Conservation (phyloP, 2,113 vertebrate genomes). For the Lamprotornis superbus region DNA sequence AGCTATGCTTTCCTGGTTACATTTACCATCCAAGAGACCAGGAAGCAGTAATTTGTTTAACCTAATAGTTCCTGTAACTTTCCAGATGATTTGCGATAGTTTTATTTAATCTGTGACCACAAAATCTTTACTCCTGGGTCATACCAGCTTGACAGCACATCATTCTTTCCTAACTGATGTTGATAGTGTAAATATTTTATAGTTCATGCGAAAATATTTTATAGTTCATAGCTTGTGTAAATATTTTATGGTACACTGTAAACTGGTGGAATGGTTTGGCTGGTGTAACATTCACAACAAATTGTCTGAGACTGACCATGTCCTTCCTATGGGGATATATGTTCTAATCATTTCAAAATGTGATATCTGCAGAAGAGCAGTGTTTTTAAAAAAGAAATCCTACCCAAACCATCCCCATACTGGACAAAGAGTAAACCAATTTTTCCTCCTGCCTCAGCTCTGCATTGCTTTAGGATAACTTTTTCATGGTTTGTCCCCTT, state of each 20-base stretch:
- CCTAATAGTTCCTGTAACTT: slow-evolving; percentile 54
- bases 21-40: slow-evolving; percentile 36
- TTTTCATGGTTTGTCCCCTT: not conserved
- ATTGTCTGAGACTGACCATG: slow-evolving; percentile 33
- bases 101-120: slow-evolving; percentile 63
- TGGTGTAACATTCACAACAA: slow-evolving; percentile 51
- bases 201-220: slow-evolving; percentile 69
- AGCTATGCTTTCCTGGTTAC: slow-evolving; percentile 56
- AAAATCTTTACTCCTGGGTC: slow-evolving; percentile 48
- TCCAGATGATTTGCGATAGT: slow-evolving; percentile 63
- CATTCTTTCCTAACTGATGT: slow-evolving; percentile 60
- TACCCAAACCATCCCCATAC: not conserved
- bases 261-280: slow-evolving; percentile 60
- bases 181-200: slow-evolving; percentile 65
- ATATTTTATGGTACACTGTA: slow-evolving; percentile 66
- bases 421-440: not conserved
- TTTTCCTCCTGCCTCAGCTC: not conserved
- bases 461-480: not conserved
- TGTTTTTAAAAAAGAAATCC: not conserved
- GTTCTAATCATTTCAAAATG: slow-evolving; percentile 29
- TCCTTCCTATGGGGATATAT: slow-evolving; percentile 2
- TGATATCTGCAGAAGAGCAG: not conserved
- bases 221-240: slow-evolving; percentile 66
- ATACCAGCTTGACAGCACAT: slow-evolving; percentile 43
- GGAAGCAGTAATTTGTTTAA: slow-evolving; percentile 67